phyloP scores from a whole-genome alignment of 2,113 vertebrate species.

The Hirundichthys speculiger region DNA sequence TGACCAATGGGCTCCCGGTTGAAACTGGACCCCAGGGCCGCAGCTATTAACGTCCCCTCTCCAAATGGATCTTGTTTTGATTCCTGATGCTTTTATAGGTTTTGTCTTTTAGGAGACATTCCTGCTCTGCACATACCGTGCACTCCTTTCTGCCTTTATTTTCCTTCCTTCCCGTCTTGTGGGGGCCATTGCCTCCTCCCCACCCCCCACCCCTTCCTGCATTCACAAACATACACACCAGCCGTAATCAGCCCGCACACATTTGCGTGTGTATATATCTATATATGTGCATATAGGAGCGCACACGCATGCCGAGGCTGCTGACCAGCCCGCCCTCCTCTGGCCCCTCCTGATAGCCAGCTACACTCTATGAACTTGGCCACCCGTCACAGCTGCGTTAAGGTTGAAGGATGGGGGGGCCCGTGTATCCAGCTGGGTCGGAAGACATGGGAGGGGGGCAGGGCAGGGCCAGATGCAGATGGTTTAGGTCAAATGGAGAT shows the following conservation, averaged over 20 bases:
- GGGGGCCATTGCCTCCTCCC: constrained; percentile 59
- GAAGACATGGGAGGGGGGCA: constrained; percentile 68
- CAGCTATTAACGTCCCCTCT: constrained; percentile 73
- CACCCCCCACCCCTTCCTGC: constrained; percentile 14
- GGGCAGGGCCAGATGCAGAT: constrained; percentile 76
- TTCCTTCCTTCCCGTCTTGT: constrained; percentile 77
- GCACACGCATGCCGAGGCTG: constrained; percentile 25
- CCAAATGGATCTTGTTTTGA: constrained; percentile 77
- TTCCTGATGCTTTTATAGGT: constrained; percentile 80
- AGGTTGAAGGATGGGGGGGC: constrained; percentile 75
- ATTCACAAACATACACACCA: constrained; percentile 73
- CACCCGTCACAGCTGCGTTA: constrained; percentile 75
- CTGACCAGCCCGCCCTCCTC: constrained; percentile 67
- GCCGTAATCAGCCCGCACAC: constrained; percentile 41
- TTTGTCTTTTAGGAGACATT: constrained; percentile 79
- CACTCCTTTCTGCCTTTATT: constrained; percentile 74
- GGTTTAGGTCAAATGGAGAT: constrained; percentile 80
- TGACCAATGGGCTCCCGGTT: constrained; percentile 76
- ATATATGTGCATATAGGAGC: constrained; percentile 13
- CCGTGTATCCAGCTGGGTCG: constrained; percentile 76
- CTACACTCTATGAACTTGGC: constrained; percentile 79
- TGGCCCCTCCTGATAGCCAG: constrained; percentile 71
- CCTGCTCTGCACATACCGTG: constrained; percentile 77
- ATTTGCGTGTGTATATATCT: constrained; percentile 23
- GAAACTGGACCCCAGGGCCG: constrained; percentile 72